These are phyloP conservation scores for Cephus pygmeus DNA, from an alignment of 2,888 invertebrate genomes.

Conservation along the genomic window DNA sequence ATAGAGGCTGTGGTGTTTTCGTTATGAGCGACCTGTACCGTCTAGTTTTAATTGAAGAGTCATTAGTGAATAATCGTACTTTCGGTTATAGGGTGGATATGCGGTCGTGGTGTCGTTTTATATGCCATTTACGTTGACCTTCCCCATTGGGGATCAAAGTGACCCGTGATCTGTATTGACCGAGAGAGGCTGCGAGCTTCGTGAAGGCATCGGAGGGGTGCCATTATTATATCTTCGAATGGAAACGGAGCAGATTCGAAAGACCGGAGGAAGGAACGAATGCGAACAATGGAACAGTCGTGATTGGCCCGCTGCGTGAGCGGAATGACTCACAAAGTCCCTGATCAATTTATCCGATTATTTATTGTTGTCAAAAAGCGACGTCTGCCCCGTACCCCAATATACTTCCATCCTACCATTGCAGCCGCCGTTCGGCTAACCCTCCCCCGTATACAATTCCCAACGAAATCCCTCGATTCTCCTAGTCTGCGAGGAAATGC, in stretches of 20 bases:
- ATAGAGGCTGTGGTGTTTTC: neutral
- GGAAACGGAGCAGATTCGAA: conserved; percentile 1
- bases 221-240: neutral
- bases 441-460: neutral
- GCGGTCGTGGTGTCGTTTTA: neutral
- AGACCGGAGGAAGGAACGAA: neutral
- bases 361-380: conserved; percentile 58
- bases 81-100: neutral
- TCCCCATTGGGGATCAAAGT: neutral
- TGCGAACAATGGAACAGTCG: conserved; percentile 7
- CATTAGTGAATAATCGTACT: neutral
- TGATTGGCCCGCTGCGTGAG: conserved; percentile 39
- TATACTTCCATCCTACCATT: neutral
- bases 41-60: neutral
- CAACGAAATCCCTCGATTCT: conserved; percentile 20
- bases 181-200: neutral
- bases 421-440: neutral
- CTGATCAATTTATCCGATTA: conserved; percentile 57
- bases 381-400: conserved; percentile 5
- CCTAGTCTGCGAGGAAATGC: conserved; percentile 34
- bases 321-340: conserved; percentile 52
- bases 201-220: neutral
- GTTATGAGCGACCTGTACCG: neutral
- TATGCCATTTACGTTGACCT: neutral
- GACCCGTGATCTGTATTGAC: neutral